phyloP scores from a whole-genome alignment of 2,888 invertebrate genomes.

The Trachelus tabidus region DNA sequence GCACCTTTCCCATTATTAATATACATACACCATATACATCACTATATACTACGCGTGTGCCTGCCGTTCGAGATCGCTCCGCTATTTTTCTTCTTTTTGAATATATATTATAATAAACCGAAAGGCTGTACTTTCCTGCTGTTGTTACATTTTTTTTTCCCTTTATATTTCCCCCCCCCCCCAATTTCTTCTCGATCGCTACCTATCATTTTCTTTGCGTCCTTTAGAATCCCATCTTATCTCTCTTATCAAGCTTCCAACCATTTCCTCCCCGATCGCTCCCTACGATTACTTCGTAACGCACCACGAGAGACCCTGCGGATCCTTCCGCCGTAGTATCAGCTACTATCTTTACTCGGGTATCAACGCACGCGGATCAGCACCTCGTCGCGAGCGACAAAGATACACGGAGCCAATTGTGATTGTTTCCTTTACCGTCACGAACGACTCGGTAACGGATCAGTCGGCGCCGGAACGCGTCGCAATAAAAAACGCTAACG shows the following conservation, averaged over 20 bases:
- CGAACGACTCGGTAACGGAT: not conserved
- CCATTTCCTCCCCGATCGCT: not conserved
- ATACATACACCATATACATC: not conserved
- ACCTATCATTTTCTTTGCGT: not conserved
- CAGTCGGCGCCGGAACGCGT: conserved; percentile 10
- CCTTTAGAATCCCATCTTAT: not conserved
- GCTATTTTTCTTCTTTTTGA: not conserved
- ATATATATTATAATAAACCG: not conserved
- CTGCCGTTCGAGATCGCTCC: not conserved
- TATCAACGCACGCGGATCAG: conserved; percentile 10
- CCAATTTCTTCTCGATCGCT: conserved; percentile 3
- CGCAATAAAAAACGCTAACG: conserved; percentile 46
- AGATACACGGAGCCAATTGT: not conserved
- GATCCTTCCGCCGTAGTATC: not conserved
- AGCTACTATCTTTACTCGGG: not conserved
- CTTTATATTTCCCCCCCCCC: not conserved
- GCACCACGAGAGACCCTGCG: not conserved
- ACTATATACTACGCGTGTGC: not conserved
- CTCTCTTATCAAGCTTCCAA: not conserved
- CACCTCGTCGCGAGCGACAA: conserved; percentile 6
- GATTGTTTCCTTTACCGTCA: not conserved
- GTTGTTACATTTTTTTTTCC: not conserved
- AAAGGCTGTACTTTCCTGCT: not conserved
- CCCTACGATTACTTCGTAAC: not conserved
- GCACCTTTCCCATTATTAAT: not conserved